Percentiles rank a stretch among this genome's conserved stretches.
phyloP scores from a whole-genome alignment of 2,113 vertebrate species.

The Penelope pileata region DNA sequence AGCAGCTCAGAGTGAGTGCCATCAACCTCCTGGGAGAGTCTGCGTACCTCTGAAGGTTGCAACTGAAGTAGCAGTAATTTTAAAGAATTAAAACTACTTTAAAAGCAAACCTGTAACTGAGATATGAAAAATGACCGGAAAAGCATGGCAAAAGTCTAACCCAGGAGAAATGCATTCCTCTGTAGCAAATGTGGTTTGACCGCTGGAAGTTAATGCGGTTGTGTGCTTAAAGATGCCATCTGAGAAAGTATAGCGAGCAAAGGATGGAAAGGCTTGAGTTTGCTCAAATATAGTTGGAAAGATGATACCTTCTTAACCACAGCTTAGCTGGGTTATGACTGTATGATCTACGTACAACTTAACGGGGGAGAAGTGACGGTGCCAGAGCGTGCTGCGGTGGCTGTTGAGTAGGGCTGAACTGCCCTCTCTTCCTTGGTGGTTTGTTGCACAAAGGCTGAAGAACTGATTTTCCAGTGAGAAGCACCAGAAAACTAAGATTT shows the following conservation, averaged over 20 bases:
- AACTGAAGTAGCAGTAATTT: not conserved
- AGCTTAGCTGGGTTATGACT: not conserved
- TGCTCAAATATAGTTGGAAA: not conserved
- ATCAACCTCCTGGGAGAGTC: not conserved
- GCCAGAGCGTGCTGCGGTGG: not conserved
- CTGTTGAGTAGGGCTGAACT: not conserved
- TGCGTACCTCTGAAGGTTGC: fast-evolving
- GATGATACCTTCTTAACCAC: not conserved
- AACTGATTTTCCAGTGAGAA: not conserved
- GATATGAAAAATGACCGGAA: not conserved
- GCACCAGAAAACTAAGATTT: not conserved
- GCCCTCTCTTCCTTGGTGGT: not conserved
- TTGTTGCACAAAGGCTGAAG: not conserved
- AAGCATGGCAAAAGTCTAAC: not conserved
- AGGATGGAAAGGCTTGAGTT: not conserved
- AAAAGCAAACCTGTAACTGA: not conserved
- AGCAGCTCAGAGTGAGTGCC: not conserved
- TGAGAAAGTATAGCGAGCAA: not conserved
- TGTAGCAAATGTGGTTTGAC: not conserved
- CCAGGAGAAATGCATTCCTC: not conserved
- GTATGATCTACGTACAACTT: constrained; percentile 2
- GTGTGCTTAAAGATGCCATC: not conserved
- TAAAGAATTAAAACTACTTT: not conserved
- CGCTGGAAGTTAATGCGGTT: not conserved
- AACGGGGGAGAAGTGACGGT: not conserved